phyloP scores from a whole-genome alignment of 2,888 invertebrate species.

The Catocala sponsa region DNA sequence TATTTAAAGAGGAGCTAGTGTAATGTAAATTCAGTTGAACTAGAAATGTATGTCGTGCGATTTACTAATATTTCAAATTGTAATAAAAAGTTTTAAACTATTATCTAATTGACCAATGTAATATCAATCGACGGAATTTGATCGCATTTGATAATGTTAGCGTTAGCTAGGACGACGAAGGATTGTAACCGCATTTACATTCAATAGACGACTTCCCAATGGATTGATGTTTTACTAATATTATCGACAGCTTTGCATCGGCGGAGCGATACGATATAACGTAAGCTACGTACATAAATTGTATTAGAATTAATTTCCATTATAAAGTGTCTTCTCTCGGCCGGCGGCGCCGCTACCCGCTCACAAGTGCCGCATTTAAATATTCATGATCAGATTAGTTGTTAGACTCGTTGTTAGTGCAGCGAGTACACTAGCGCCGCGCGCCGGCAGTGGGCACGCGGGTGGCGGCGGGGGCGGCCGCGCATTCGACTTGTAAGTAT shows the following conservation, averaged over 20 bases:
- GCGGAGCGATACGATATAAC: constrained; percentile 61
- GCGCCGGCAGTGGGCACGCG: constrained; percentile 43
- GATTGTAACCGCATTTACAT: constrained; percentile 78
- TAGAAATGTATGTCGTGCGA: constrained; percentile 81
- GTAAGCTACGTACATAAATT: constrained; percentile 75
- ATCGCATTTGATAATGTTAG: constrained; percentile 70
- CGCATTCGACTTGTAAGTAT: constrained; percentile 74
- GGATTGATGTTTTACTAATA: constrained; percentile 59
- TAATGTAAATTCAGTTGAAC: constrained; percentile 80
- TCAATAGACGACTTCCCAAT: constrained; percentile 67
- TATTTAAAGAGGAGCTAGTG: constrained; percentile 71
- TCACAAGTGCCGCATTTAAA: constrained; percentile 67
- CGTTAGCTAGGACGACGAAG: constrained; percentile 59
- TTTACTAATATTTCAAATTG: constrained; percentile 56
- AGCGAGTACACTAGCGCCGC: constrained; percentile 55
- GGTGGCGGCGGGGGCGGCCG: constrained; percentile 55
- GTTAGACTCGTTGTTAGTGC: constrained; percentile 68
- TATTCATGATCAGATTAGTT: constrained; percentile 72
- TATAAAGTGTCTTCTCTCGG: constrained; percentile 76
- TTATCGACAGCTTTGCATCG: constrained; percentile 67
- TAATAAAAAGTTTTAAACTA: constrained; percentile 68
- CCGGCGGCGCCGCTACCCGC: constrained; percentile 64
- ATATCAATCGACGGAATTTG: constrained; percentile 73
- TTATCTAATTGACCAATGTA: constrained; percentile 74
- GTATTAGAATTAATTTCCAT: constrained; percentile 80